Conservation (phyloP, 2,888 invertebrate species). For the Tenthredo amoena region DNA sequence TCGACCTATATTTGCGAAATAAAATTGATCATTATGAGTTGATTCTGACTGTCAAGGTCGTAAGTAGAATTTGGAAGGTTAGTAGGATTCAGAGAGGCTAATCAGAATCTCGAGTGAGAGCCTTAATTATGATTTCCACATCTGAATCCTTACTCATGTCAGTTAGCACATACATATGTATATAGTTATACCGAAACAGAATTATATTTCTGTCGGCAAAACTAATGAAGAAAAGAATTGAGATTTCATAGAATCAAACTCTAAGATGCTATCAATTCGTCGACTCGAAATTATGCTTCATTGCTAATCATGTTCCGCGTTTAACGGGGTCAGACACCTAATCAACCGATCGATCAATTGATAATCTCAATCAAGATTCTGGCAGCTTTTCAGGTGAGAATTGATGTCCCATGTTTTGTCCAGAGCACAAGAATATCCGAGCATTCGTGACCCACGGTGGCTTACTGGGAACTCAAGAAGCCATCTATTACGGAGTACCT, state of each 20-base stretch:
- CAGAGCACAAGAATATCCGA: slow-evolving; percentile 72
- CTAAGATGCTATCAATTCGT: background rate
- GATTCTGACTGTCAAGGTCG: too few species aligned
- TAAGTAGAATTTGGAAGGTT: too few species aligned
- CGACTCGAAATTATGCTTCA: background rate
- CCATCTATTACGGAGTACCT: slow-evolving; percentile 64
- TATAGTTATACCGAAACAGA: background rate
- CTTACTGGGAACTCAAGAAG: slow-evolving; percentile 65
- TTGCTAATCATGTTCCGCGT: background rate
- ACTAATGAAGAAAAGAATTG: too few species aligned
- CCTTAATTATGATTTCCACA: too few species aligned
- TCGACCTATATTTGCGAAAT: too few species aligned
- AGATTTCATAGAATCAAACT: too few species aligned
- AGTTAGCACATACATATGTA: too few species aligned
- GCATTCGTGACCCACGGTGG: slow-evolving; percentile 71
- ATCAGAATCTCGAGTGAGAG: too few species aligned
- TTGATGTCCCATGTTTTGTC: background rate
- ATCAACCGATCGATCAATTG: background rate
- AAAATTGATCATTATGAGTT: too few species aligned
- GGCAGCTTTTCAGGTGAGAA: background rate
- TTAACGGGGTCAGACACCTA: background rate
- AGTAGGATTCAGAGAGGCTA: too few species aligned
- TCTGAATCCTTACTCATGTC: too few species aligned
- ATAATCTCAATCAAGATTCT: background rate
- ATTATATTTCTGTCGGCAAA: too few species aligned